Evolutionary conservation across 2,888 invertebrate genomes (phyloP).

Genomic region (Odontomyia ornata): DNA sequence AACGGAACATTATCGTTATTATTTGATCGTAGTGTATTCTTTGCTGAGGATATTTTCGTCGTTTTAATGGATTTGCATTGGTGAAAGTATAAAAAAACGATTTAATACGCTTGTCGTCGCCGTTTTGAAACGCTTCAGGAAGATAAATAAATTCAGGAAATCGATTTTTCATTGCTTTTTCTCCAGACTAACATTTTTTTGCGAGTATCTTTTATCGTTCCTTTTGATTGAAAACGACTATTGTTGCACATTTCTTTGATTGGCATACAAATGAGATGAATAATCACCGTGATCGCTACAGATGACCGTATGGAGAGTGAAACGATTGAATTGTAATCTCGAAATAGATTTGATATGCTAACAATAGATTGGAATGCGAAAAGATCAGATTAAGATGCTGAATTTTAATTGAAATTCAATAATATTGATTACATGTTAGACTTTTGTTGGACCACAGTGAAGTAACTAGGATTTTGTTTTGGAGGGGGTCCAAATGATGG

Average conservation of each 20-base stretch:
- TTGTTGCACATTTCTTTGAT: neutral
- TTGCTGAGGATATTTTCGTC: neutral
- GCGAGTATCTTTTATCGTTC: neutral
- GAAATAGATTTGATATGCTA: neutral
- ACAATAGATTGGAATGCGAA: neutral
- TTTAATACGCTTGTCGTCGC: neutral
- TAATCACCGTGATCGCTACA: neutral
- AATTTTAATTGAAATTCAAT: neutral
- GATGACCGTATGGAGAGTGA: constrained; percentile 1
- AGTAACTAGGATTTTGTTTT: too few species aligned
- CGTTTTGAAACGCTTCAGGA: neutral
- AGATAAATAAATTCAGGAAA: neutral
- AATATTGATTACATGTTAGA: neutral
- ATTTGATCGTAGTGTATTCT: neutral
- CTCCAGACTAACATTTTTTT: too few species aligned
- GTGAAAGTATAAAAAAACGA: neutral
- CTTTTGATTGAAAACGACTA: neutral
- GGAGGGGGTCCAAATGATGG: too few species aligned
- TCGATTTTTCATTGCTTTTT: neutral
- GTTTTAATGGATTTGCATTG: neutral
- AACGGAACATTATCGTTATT: neutral
- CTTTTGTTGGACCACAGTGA: too few species aligned
- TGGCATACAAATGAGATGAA: constrained; percentile 3
- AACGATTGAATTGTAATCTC: constrained; percentile 5
- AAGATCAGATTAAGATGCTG: neutral